phyloP scores from a whole-genome alignment of 2,113 vertebrate genomes.

The Elephas maximus region DNA sequence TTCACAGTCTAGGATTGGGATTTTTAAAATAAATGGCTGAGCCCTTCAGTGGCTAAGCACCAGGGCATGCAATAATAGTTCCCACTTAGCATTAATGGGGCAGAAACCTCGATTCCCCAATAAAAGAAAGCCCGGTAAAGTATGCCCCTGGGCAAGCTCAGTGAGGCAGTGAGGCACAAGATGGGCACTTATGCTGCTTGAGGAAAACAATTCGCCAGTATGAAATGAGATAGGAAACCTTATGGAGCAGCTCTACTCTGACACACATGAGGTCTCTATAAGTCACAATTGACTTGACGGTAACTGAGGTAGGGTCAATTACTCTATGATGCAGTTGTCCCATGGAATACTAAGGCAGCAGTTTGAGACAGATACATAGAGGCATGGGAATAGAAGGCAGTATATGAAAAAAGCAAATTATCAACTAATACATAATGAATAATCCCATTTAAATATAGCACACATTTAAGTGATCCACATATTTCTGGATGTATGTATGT shows the following conservation, averaged over 20 bases:
- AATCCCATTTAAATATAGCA: not conserved
- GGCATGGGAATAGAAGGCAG: not conserved
- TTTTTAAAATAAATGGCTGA: not conserved
- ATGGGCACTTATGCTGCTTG: not conserved
- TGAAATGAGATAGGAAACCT: not conserved
- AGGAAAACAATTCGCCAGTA: not conserved
- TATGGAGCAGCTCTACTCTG: not conserved
- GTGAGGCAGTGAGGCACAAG: not conserved
- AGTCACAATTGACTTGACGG: not conserved
- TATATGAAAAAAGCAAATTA: not conserved
- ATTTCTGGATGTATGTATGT: not conserved
- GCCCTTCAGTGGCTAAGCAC: too few species aligned
- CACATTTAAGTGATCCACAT: too few species aligned
- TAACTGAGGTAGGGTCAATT: not conserved
- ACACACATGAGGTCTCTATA: not conserved
- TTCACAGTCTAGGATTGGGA: not conserved
- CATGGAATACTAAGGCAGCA: accelerated
- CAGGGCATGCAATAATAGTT: accelerated
- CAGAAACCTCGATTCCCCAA: not conserved
- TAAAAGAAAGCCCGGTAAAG: not conserved
- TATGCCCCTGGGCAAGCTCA: too few species aligned
- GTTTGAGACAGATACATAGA: not conserved
- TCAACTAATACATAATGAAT: not conserved
- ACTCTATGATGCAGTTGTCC: too few species aligned
- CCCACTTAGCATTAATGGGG: too few species aligned